Percentiles rank a stretch among this genome's conserved stretches.
phyloP scores from a whole-genome alignment of 2,888 invertebrate species.

The Selenia dentaria region DNA sequence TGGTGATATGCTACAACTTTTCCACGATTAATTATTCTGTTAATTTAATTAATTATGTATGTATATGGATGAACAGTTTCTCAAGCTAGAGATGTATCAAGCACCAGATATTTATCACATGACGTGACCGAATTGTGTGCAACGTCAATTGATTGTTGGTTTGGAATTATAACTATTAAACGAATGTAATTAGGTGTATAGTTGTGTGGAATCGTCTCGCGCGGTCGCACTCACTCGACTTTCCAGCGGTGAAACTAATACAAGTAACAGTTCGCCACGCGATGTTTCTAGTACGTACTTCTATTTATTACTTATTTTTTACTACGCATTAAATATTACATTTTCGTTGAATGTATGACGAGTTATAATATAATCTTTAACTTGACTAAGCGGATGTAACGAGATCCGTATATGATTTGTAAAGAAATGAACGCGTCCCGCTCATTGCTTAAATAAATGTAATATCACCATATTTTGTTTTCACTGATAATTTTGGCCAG shows the following conservation, averaged over 20 bases:
- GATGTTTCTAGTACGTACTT: slow-evolving; percentile 37
- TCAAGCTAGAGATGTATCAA: slow-evolving; percentile 37
- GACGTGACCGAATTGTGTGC: slow-evolving; percentile 58
- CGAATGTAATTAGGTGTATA: slow-evolving; percentile 73
- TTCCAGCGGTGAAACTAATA: slow-evolving; percentile 75
- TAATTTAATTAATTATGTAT: no score
- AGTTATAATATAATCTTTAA: no score
- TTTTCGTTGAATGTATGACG: no score
- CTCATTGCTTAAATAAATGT: no score
- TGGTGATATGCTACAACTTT: no score
- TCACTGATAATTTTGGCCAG: no score
- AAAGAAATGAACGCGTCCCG: no score
- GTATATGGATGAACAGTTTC: no score
- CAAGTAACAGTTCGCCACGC: slow-evolving; percentile 60
- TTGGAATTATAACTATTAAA: slow-evolving; percentile 64
- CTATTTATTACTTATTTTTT: slow-evolving; percentile 10
- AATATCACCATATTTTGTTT: no score
- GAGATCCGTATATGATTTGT: no score
- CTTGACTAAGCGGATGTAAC: no score
- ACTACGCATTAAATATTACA: slow-evolving; percentile 1
- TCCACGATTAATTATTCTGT: no score
- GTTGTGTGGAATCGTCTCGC: slow-evolving; percentile 67
- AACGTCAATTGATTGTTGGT: slow-evolving; percentile 55
- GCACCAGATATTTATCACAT: slow-evolving; percentile 26
- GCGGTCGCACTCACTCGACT: slow-evolving; percentile 64